A percentile compares a stretch with the other conserved stretches of the same genome.
phyloP scores from a whole-genome alignment of 2,797 vertebrate genomes.

The Balearica regulorum region DNA sequence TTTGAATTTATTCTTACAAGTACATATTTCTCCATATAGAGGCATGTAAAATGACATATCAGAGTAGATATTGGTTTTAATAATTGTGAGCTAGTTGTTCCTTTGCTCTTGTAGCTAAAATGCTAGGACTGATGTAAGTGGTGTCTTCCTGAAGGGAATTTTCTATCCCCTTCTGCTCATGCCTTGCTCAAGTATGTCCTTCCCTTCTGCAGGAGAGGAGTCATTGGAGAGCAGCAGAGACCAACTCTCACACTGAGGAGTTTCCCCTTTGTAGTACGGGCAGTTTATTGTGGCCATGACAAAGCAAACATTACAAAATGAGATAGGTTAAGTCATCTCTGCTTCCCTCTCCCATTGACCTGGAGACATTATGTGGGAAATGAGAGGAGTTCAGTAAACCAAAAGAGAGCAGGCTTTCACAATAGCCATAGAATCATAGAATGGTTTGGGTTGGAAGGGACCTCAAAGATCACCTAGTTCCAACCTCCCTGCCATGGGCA shows the following conservation, averaged over 20 bases:
- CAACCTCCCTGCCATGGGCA: no score
- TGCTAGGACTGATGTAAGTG: background rate
- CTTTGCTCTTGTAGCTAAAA: background rate
- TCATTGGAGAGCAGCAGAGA: background rate
- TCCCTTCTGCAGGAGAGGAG: background rate
- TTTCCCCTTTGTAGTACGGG: background rate
- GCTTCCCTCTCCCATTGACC: background rate
- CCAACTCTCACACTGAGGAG: background rate
- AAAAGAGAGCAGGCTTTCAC: background rate
- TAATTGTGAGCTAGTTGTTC: background rate
- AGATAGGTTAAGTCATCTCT: background rate
- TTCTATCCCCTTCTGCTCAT: background rate
- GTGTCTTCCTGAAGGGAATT: background rate
- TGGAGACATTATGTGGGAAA: background rate
- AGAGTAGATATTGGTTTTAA: background rate
- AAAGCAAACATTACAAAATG: background rate
- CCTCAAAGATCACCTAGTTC: no score
- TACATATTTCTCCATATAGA: background rate
- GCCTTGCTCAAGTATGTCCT: background rate
- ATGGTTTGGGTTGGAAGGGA: no score
- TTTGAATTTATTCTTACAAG: background rate
- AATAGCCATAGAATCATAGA: background rate
- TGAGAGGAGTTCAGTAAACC: background rate
- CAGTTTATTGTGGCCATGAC: background rate
- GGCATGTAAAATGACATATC: background rate